phyloP scores from a whole-genome alignment of 2,888 invertebrate species.

The Frankliniella fusca region DNA sequence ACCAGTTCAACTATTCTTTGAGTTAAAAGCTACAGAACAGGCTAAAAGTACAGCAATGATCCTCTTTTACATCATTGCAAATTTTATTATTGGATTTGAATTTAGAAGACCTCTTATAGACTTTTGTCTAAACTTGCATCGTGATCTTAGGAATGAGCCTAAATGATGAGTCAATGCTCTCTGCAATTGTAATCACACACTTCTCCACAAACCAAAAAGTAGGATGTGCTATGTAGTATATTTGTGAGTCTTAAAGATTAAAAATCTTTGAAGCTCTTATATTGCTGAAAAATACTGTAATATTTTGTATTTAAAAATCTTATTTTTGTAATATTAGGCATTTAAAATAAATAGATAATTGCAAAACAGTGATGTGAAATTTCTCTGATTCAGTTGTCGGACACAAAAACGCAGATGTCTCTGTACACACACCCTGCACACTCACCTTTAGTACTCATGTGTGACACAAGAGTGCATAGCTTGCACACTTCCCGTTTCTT shows the following conservation, averaged over 20 bases:
- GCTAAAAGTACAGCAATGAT: too few species aligned
- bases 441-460: too few species aligned
- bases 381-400: too few species aligned
- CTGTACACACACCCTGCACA: too few species aligned
- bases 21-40: too few species aligned
- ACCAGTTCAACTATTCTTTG: background rate
- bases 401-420: too few species aligned
- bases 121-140: too few species aligned
- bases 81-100: background rate
- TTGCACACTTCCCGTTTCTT: too few species aligned
- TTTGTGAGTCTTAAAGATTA: background rate
- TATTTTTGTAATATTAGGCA: conserved; percentile 14
- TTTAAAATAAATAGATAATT: background rate
- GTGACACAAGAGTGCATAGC: too few species aligned
- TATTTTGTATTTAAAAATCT: background rate
- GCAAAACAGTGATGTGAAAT: background rate
- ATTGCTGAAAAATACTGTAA: background rate
- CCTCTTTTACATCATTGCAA: too few species aligned
- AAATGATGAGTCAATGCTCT: background rate
- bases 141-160: too few species aligned
- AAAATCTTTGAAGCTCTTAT: background rate
- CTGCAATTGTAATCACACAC: background rate
- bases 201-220: background rate
- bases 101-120: background rate
- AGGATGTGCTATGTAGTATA: background rate